phyloP scores from a whole-genome alignment of 2,113 vertebrate genomes.

The human (Homo sapiens) region DNA sequence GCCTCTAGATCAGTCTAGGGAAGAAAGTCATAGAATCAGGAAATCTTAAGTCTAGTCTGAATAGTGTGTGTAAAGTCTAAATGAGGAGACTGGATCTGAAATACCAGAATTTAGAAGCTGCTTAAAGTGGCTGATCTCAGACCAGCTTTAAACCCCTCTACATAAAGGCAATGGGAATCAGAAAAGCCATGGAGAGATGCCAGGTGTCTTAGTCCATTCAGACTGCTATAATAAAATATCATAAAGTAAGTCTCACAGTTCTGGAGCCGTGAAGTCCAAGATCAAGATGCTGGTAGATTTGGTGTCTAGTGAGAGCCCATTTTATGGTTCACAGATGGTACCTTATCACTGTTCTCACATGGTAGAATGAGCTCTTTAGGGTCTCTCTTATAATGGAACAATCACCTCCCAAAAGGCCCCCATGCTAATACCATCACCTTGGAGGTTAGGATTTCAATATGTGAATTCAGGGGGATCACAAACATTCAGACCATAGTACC shows the following conservation, averaged over 20 bases:
- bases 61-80: background rate
- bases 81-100: background rate
- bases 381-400: background rate
- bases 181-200: background rate
- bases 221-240: background rate
- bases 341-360: background rate
- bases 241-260: background rate
- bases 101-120: background rate
- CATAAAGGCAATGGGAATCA: background rate
- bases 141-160: background rate
- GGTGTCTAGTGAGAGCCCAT: background rate
- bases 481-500: background rate
- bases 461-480: background rate
- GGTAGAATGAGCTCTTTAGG: background rate
- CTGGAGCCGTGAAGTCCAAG: background rate
- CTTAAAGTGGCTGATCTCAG: background rate
- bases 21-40: constrained; percentile 19
- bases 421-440: too few relatives aligned
- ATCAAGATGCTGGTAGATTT: background rate
- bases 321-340: background rate
- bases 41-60: background rate
- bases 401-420: background rate
- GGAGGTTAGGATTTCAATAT: background rate
- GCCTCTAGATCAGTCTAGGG: background rate
- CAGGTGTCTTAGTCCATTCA: background rate